phyloP scores from a whole-genome alignment of 1,140 invertebrate species.

The Battus philenor region DNA sequence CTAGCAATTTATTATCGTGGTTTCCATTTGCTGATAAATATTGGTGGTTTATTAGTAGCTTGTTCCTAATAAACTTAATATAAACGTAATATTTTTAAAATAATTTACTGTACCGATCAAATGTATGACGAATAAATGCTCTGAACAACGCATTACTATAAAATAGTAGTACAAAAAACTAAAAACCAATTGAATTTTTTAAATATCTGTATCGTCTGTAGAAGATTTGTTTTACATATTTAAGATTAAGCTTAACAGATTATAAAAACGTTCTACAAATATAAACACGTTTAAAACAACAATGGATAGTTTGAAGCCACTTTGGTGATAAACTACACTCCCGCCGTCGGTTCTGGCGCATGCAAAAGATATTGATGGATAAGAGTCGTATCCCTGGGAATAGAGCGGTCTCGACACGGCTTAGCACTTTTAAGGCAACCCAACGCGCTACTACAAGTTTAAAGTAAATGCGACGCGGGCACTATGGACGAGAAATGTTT shows the following conservation, averaged over 20 bases:
- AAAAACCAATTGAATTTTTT: no score
- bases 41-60: no score
- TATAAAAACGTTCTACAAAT: neutral
- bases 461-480: conserved; percentile 29
- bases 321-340: conserved; percentile 10
- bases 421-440: conserved; percentile 63
- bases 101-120: no score
- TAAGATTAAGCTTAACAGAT: neutral
- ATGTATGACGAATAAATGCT: no score
- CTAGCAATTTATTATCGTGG: no score
- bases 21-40: no score
- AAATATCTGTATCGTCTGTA: neutral
- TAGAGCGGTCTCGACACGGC: conserved; percentile 60
- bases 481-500: conserved; percentile 31
- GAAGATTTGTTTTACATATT: neutral
- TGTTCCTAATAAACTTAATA: no score
- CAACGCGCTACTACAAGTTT: conserved; percentile 30
- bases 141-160: no score
- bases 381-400: conserved; percentile 53
- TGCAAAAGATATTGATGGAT: conserved; percentile 74
- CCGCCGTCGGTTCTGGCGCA: conserved; percentile 26
- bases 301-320: conserved; percentile 11
- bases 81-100: no score
- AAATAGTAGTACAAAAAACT: no score
- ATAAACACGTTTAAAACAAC: neutral